Percentiles rank a stretch among this genome's conserved stretches.
These are phyloP conservation scores for Drosophila pullipes DNA, from an alignment of 2,888 invertebrate species.

Conservation along the genomic window DNA sequence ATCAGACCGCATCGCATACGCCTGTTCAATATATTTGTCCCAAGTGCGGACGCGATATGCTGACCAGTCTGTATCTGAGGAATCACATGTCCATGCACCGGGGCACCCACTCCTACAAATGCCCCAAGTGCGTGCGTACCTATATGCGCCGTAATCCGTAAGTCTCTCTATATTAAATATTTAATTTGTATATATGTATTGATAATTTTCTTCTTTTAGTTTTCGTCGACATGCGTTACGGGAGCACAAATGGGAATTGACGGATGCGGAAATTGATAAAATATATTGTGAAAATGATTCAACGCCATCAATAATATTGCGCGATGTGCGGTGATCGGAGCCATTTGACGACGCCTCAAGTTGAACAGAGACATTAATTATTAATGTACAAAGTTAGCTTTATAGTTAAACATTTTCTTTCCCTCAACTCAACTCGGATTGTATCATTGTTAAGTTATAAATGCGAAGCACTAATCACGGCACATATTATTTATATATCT, in stretches of 20 bases:
- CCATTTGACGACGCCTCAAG: constrained; percentile 13
- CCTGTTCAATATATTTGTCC: constrained; percentile 57
- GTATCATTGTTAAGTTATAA: constrained; percentile 3
- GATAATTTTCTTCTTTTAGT: constrained; percentile 35
- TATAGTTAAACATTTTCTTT: constrained; percentile 19
- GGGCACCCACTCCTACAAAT: constrained; percentile 61
- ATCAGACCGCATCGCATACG: constrained; percentile 70
- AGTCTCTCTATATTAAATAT: constrained; percentile 27
- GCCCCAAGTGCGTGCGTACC: constrained; percentile 65
- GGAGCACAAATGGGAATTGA: constrained; percentile 61
- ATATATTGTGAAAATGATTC: constrained; percentile 51
- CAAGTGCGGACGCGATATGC: constrained; percentile 63
- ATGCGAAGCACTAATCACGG: constrained; percentile 1
- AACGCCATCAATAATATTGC: background rate
- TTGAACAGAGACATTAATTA: constrained; percentile 21
- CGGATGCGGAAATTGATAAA: constrained; percentile 60
- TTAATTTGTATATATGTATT: background rate
- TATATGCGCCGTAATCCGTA: constrained; percentile 73
- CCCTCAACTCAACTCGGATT: constrained; percentile 3
- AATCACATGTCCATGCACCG: constrained; percentile 66
- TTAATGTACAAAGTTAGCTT: constrained; percentile 42
- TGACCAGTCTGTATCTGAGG: constrained; percentile 56
- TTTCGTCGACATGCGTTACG: constrained; percentile 64
- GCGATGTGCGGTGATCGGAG: background rate
- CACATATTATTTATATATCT: constrained; percentile 4